Percentiles rank a stretch among this genome's conserved stretches.
Evolutionary conservation across 1,140 invertebrate species (phyloP).

Genomic region (Aphelenchoides avenae): DNA sequence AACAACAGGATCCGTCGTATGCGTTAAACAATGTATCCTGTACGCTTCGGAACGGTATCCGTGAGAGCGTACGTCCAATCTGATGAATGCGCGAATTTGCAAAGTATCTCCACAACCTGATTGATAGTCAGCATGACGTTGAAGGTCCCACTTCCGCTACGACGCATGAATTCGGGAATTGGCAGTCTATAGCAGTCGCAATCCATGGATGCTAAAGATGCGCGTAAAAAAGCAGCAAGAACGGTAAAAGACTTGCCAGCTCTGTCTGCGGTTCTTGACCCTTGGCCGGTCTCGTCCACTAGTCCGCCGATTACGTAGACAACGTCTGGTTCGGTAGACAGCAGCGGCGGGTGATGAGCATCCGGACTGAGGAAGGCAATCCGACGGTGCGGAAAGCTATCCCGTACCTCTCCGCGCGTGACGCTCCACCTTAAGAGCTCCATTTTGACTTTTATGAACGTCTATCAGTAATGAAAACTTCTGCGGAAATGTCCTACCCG

Average conservation of each 20-base stretch:
- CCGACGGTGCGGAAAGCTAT: background rate
- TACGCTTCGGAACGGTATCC: conserved; percentile 13
- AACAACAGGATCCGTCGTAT: too few species aligned
- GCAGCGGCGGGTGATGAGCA: conserved; percentile 14
- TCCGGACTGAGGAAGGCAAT: conserved; percentile 26
- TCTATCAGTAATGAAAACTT: too few species aligned
- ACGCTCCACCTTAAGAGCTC: too few species aligned
- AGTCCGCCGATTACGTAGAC: conserved; percentile 26
- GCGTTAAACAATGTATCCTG: conserved; percentile 8
- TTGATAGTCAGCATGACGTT: conserved; percentile 9
- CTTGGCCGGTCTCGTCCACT: conserved; percentile 20
- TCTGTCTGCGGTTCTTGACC: conserved; percentile 13
- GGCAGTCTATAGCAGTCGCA: conserved; percentile 12
- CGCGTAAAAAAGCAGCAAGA: too few species aligned
- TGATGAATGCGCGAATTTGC: background rate
- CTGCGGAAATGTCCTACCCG: conserved; percentile 5
- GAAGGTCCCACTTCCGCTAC: conserved; percentile 1
- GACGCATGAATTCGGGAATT: conserved; percentile 5
- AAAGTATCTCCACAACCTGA: conserved; percentile 14
- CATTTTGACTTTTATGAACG: too few species aligned
- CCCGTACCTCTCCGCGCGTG: conserved; percentile 3
- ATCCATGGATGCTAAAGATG: conserved; percentile 9
- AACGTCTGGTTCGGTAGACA: background rate
- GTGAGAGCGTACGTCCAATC: background rate
- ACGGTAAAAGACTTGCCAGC: background rate